Evolutionary conservation across 2,113 vertebrate genomes (phyloP), one percentile per base, ranked within the genome.

Genomic region (Tenrec ecaudatus): DNA sequence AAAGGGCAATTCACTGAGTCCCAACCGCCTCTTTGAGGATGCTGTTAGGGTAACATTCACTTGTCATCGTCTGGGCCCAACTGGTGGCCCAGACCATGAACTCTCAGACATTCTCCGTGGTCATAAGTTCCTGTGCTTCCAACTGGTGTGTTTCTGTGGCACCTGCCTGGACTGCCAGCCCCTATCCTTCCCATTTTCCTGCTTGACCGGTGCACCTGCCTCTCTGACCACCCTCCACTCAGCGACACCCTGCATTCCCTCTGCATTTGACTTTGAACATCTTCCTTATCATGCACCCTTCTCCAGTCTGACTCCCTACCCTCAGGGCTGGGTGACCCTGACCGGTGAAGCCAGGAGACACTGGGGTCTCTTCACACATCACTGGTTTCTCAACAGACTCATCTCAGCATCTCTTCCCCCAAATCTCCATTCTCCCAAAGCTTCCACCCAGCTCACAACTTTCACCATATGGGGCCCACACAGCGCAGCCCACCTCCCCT

Each of bases 181-280:
- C 12, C 3, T 9, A 2, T 1, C 6, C 1, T 2, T 7, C 79
- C 15, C 47, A 16, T 4, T 0, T 10, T 62, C 58, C 85, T n/a
- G 1, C 43, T 8, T 27, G 15, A n/a, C 31, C 8, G 0, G 36
- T 3, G 16, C 15, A 10, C n/a, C n/a, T 78, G 2, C 58, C 62
- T 31, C 62, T 31, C 77, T 80, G 88, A 3, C 62, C 1, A 3
- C n/a, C 40, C 9, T 36, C 16, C 12, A 33, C 31, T 33, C 40
- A 3, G 47, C 0, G 1, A 40, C 31, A 66, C 31, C 2, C 25
- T 84, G 47, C n/a, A 6, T 7, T 6, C 16, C 36, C 58, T 66
- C 68, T 9, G 14, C 4, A 53, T 11, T n/a, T 43, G n/a, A 68
- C 40, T 38, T 43, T 31, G 27, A 68, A 20, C 36, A 40, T 38